Percentiles rank a stretch among this genome's conserved stretches.
These are phyloP conservation scores for human (Homo sapiens) DNA, from an alignment of 2,113 vertebrate genomes.

Conservation along the genomic window DNA sequence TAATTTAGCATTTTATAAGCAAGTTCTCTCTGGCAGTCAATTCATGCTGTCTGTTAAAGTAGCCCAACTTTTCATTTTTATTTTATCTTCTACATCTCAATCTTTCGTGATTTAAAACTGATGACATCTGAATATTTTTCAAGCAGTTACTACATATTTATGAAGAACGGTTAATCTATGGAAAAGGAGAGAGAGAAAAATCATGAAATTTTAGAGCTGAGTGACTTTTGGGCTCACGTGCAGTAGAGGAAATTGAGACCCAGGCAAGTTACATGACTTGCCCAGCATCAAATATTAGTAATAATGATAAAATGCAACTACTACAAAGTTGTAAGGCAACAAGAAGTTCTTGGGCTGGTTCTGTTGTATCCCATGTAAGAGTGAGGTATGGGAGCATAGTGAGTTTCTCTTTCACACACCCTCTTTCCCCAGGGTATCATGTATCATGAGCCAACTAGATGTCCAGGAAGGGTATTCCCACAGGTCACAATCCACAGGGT, in stretches of 20 bases:
- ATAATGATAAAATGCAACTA: neutral
- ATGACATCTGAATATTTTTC: conserved; percentile 67
- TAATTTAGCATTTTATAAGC: conserved; percentile 67
- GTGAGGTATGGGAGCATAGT: neutral
- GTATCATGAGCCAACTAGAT: neutral
- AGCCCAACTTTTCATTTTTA: conserved; percentile 70
- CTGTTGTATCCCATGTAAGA: neutral
- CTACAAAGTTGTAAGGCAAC: neutral
- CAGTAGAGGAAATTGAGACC: neutral
- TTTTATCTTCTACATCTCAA: conserved; percentile 64
- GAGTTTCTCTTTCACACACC: neutral
- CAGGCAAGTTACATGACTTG: neutral
- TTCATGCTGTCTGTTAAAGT: conserved; percentile 64
- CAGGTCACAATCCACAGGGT: too few relatives aligned
- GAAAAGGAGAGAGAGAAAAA: conserved; percentile 24
- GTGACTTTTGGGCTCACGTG: neutral
- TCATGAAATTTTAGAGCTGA: conserved; percentile 48
- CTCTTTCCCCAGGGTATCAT: neutral
- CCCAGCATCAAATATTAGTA: neutral
- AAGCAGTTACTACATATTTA: conserved; percentile 72
- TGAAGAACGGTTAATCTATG: conserved; percentile 67
- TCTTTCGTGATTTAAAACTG: conserved; percentile 63
- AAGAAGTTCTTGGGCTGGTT: neutral
- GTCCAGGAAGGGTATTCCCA: neutral
- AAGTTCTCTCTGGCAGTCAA: conserved; percentile 40